A percentile compares a stretch with the other conserved stretches of the same genome.
phyloP scores from a whole-genome alignment of 1,140 invertebrate species.

The Dolichoris vasculosae region DNA sequence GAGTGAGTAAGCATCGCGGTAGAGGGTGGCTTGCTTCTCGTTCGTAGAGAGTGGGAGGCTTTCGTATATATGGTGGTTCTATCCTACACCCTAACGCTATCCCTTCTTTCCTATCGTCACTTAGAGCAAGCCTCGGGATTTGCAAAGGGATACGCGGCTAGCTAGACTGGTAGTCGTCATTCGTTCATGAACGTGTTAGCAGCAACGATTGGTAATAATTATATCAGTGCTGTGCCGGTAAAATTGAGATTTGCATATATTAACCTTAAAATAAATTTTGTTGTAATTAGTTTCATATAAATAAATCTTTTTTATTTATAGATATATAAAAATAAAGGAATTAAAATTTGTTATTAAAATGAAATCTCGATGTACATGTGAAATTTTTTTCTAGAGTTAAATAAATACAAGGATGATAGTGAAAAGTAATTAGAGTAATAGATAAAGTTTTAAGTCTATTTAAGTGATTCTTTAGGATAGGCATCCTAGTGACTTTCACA shows the following conservation, averaged over 20 bases:
- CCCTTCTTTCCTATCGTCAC: conserved; percentile 47
- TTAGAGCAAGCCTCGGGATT: conserved; percentile 63
- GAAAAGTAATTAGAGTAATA: background rate
- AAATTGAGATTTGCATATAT: background rate
- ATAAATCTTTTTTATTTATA: background rate
- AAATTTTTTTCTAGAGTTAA: background rate
- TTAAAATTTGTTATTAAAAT: background rate
- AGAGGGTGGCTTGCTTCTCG: conserved; percentile 42
- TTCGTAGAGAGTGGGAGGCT: conserved; percentile 41
- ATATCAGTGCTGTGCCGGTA: background rate
- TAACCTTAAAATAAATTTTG: conserved; percentile 49
- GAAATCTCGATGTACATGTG: background rate
- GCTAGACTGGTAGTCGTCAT: conserved; percentile 72
- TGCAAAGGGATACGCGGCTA: conserved; percentile 64
- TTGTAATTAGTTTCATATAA: background rate
- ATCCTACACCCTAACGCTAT: background rate
- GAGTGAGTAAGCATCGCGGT: background rate
- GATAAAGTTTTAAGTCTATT: conserved; percentile 1
- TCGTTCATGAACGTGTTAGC: conserved; percentile 69
- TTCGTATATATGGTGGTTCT: conserved; percentile 26
- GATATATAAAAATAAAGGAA: background rate
- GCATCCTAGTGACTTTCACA: background rate
- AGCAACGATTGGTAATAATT: conserved; percentile 20
- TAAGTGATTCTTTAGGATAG: background rate
- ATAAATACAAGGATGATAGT: background rate